Evolutionary conservation across 2,888 invertebrate species (phyloP).

Genomic region (Polydrusus pterygomalis): DNA sequence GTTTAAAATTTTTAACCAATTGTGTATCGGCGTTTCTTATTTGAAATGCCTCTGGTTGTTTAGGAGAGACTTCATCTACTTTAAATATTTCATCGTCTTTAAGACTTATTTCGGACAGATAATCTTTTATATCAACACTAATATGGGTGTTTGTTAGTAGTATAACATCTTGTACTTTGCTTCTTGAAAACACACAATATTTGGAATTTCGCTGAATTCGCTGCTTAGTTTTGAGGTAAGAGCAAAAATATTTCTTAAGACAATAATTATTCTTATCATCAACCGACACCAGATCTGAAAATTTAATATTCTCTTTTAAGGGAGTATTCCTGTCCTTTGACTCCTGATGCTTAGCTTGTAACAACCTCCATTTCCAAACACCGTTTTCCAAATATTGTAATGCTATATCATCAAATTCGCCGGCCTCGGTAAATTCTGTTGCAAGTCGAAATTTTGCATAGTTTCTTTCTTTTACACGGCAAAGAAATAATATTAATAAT

Average conservation of each 20-base stretch:
- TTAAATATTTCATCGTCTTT: neutral
- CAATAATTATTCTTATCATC: constrained; percentile 4
- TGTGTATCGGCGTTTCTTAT: neutral
- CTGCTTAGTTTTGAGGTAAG: constrained; percentile 13
- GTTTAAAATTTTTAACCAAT: neutral
- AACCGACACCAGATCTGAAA: neutral
- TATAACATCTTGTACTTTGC: constrained; percentile 16
- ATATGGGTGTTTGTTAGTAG: constrained; percentile 24
- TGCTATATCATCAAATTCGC: constrained; percentile 26
- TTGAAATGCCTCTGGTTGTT: neutral
- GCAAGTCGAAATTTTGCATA: constrained; percentile 22
- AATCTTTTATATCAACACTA: neutral
- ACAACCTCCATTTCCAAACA: constrained; percentile 18
- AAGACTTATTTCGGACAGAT: neutral
- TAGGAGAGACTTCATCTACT: neutral
- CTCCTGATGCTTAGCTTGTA: constrained; percentile 28
- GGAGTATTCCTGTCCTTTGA: neutral
- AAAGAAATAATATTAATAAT: constrained; percentile 27
- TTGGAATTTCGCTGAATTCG: neutral
- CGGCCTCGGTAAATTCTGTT: constrained; percentile 18
- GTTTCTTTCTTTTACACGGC: neutral
- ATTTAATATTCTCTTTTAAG: constrained; percentile 3
- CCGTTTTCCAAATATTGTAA: neutral
- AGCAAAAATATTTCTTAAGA: constrained; percentile 27
- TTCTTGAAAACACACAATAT: constrained; percentile 11